Base-by-base conservation (phyloP, 2,888 invertebrate species). In the Zygaena filipendulae region DNA sequence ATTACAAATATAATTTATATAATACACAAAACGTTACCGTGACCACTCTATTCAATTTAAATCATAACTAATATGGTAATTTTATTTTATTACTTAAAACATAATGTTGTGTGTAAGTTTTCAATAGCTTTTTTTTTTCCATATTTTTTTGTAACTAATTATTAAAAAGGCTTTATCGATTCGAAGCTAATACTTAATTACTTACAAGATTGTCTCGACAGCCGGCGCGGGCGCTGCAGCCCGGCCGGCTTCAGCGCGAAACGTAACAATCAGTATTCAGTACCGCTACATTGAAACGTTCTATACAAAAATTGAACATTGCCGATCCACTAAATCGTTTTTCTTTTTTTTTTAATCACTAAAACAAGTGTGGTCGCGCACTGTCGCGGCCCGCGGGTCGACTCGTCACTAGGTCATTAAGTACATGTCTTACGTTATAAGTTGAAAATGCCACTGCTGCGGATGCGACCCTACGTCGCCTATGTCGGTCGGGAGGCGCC, bases 151-250 rank as follows among this genome's bases (percentile, higher is more conserved):
- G 71, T 68, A 69, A 71, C 66, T 68, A 69, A 61, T 40, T 49
- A 70, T 75, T 68, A 66, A 68, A 75, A 79, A 74, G 75, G 74
- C 74, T 75, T 79, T 75, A 74, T 75, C 67, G 71, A 74, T 72
- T 75, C 61, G 70, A 79, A 79, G 77, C 79, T 77, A 77, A 77
- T 75, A 75, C 75, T 75, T 71, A 77, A 72, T 75, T 77, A 79
- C 69, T 74, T 74, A 75, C 70, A 72, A 77, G 77, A 74, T 70
- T 67, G 77, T 74, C n/a, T n/a, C n/a, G n/a, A n/a, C n/a, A n/a
- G n/a, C n/a, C n/a, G n/a, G n/a, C n/a, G n/a, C n/a, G n/a, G n/a
- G n/a, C n/a, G n/a, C n/a, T n/a, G n/a, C n/a, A n/a, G n/a, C n/a
- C n/a, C n/a, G n/a, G n/a, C n/a, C n/a, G n/a, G n/a, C n/a, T n/a